Base-by-base conservation (phyloP, 2,888 invertebrate genomes). In the Andrena hattorfiana region DNA sequence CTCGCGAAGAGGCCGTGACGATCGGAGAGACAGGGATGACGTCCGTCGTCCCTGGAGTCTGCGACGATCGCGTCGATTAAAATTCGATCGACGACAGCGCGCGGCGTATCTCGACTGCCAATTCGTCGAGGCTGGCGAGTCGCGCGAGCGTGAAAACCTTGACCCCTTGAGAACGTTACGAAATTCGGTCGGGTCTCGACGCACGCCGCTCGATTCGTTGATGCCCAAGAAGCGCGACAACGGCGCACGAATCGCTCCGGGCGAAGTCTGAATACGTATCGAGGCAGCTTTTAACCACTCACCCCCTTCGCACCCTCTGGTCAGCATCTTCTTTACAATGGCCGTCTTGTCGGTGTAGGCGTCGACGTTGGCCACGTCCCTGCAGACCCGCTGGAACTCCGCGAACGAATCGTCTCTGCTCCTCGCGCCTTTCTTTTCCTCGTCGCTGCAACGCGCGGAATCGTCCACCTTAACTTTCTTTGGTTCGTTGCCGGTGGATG, bases 321-420 rank as follows among this genome's bases (percentile, higher is more conserved):
- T 95, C 66, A 98, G 96, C 89, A 97, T 96, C 72, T 95, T 94
- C 85, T 96, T 96, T 0, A 98, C 95, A 72, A 96, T 95, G 28
- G 96, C 96, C 0, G 97, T 98, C 95, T 99, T 99, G 28, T 96
- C 97, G 35, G 96, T 96, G 92, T 98, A 98, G 77, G 98, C 97
- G 90, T 96, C 96, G 56, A 97, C 97, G 72, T 95, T 96, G 0
- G 97, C 96, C 80, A 99, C 96, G 90, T 96, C 96, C 72, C 96
- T 96, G 93, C 98, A 98, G 20, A 99, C 93, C 56, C 95, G 95
- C 73, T 96, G 95, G 93, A 98, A 98, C 90, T 96, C 96, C 28
- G 96, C 95, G 93, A 99, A 97, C 49, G 95, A 95, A 91, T 97
- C 95, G 93, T 98, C 98, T 80, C 96, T 96, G 80, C 85, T 32